Evolutionary conservation across 2,797 vertebrate genomes (phyloP).

Genomic region (Microchirus variegatus): DNA sequence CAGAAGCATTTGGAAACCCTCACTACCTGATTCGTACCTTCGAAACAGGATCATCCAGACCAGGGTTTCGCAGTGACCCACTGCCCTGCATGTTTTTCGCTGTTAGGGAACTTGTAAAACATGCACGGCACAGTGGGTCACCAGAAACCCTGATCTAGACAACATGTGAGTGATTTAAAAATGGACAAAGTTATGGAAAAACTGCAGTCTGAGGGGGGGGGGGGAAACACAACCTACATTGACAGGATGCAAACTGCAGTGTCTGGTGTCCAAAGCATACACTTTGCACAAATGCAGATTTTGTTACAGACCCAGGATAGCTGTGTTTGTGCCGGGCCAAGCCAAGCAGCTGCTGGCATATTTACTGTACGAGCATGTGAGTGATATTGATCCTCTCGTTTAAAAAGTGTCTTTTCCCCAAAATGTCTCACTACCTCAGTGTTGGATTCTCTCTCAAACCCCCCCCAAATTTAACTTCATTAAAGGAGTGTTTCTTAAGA

Average conservation of each 20-base stretch:
- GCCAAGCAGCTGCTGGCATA: background rate
- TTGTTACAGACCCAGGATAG: background rate
- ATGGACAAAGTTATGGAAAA: constrained; percentile 12
- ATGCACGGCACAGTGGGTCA: too few relatives aligned
- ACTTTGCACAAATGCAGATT: constrained; percentile 3
- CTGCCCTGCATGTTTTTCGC: background rate
- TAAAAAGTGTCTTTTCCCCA: background rate
- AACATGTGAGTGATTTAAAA: background rate
- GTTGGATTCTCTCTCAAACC: background rate
- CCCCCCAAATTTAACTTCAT: background rate
- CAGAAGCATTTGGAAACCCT: background rate
- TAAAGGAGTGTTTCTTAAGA: background rate
- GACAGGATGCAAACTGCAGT: background rate
- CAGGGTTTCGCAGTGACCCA: too few relatives aligned
- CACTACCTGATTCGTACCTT: background rate
- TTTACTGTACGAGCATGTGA: background rate
- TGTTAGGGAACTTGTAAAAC: too few relatives aligned
- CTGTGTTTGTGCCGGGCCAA: background rate
- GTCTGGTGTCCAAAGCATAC: background rate
- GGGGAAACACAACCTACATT: too few relatives aligned
- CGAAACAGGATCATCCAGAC: background rate
- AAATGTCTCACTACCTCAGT: constrained; percentile 1
- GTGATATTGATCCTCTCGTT: background rate
- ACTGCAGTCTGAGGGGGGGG: background rate
- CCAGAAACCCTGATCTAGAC: too few relatives aligned